Evolutionary conservation across 2,888 invertebrate species (phyloP).

Genomic region (Horisme vitalbata): DNA sequence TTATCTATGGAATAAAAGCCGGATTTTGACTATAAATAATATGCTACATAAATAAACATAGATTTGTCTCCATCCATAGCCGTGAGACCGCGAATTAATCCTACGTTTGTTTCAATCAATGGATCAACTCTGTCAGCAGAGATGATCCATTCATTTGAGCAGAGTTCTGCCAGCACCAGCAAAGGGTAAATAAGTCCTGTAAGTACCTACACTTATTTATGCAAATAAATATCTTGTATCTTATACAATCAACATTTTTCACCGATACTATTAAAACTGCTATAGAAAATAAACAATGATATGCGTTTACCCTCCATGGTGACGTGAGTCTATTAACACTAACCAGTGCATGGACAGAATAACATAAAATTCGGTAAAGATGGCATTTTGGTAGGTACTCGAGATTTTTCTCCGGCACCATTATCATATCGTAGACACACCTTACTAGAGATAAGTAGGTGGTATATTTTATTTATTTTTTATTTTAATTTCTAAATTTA

Average conservation of each 20-base stretch:
- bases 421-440: too few relatives aligned
- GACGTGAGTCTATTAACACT: background rate
- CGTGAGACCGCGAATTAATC: constrained; percentile 33
- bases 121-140: constrained; percentile 32
- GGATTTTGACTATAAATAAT: too few relatives aligned
- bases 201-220: too few relatives aligned
- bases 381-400: constrained; percentile 4
- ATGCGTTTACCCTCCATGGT: constrained; percentile 8
- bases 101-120: constrained; percentile 33
- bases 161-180: too few relatives aligned
- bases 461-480: too few relatives aligned
- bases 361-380: constrained; percentile 1
- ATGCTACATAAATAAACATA: constrained; percentile 41
- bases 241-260: constrained; percentile 15
- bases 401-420: too few relatives aligned
- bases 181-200: too few relatives aligned
- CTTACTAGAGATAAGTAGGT: too few relatives aligned
- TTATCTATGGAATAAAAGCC: too few relatives aligned
- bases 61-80: constrained; percentile 32
- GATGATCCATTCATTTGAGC: too few relatives aligned
- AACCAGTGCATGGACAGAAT: background rate
- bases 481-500: too few relatives aligned
- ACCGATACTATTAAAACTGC: constrained; percentile 2
- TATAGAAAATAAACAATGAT: constrained; percentile 1
- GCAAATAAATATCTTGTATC: too few relatives aligned